These are phyloP conservation scores for Dicrostonyx torquatus DNA, from an alignment of 2,797 vertebrate species.

Conservation along the genomic window DNA sequence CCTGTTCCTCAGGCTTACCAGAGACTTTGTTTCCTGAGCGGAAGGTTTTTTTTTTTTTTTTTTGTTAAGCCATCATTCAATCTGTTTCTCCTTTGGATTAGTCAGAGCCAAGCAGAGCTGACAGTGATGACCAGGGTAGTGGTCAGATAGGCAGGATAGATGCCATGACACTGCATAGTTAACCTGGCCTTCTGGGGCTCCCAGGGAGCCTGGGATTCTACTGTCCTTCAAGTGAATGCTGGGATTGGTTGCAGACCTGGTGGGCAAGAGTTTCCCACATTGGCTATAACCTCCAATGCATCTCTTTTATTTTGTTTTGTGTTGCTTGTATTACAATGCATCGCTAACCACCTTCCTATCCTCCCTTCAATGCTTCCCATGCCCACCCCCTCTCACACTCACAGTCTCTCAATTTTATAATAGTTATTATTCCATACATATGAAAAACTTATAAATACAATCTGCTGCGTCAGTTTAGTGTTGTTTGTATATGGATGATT, in stretches of 20 bases:
- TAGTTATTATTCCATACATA: background rate
- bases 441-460: background rate
- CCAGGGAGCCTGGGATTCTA: background rate
- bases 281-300: background rate
- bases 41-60: too few species aligned
- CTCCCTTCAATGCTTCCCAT: background rate
- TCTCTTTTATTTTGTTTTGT: background rate
- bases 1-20: background rate
- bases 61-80: constrained; percentile 13
- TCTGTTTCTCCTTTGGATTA: constrained; percentile 31
- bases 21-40: constrained; percentile 40
- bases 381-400: background rate
- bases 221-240: background rate
- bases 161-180: accelerated
- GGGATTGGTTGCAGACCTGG: background rate
- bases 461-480: too few species aligned
- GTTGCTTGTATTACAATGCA: background rate
- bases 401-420: background rate
- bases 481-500: background rate
- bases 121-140: background rate
- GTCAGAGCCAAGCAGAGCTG: background rate
- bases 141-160: too few species aligned
- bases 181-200: background rate
- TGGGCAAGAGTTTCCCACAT: background rate
- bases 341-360: background rate